Base-by-base conservation (phyloP, 1,140 invertebrate species). In the Choristoneura fumiferana region DNA sequence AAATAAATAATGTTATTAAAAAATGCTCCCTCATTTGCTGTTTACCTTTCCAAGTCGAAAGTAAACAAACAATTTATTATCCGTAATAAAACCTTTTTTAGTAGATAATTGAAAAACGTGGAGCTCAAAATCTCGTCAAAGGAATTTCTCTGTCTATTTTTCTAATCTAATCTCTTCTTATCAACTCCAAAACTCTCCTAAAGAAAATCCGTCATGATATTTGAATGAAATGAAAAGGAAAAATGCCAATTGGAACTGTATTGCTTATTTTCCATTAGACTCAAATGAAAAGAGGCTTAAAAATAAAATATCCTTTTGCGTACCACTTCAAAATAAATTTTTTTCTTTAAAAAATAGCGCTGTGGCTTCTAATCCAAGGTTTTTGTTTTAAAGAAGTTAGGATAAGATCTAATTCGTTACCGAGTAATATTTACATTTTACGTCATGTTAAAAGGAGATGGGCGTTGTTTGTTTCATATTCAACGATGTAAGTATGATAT, bases 271-370 rank as follows among this genome's bases (percentile, higher is more conserved):
- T 49, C 22, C 12, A 49, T 49, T 49, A 49, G n/a, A 29, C 43
- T 29, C 43, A 49, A 49, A 49, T 49, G 43, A 49, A 49, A 49
- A 49, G 40, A 17, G 17, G 43, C 43, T 29, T 49, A 49, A 49
- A 39, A 49, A 49, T 29, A 49, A 49, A 49, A 49, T 22, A 22
- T 18, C 18, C 22, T 49, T 33, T 49, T 49, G 10, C n/a, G 43
- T 49, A 49, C 43, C 22, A 22, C 40, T 45, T 45, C 9, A 45
- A 17, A 45, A 22, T 17, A 14, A 45, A 45, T 45, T 45, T 45
- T 9, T 45, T 45, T 45, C 17, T 45, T 45, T 10, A 45, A 45
- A n/a, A 45, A 12, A 18, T 22, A 45, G 10, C 15, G 40, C 9
- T 18, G 18, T 29, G 2, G 22, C 22, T 2, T 29, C 22, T 29